phyloP scores from a whole-genome alignment of 2,797 vertebrate genomes.

The Esox masquinongy region DNA sequence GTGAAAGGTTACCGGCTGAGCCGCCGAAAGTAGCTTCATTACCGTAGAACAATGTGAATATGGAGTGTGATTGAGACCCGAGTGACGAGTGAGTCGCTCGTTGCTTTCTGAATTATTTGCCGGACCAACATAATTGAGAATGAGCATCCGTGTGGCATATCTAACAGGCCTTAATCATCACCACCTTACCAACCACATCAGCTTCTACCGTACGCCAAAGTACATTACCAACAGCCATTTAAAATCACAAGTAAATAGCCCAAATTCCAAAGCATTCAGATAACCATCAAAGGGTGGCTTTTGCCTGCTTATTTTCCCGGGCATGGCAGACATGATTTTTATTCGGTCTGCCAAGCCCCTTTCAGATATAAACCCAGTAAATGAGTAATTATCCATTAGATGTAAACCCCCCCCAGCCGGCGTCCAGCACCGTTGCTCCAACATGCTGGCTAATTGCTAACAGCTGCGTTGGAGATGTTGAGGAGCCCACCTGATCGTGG shows the following conservation, averaged over 20 bases:
- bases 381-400: slow-evolving; percentile 13
- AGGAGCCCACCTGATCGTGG: slow-evolving; percentile 88
- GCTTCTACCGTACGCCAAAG: background rate
- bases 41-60: background rate
- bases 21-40: background rate
- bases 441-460: slow-evolving; percentile 47
- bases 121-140: background rate
- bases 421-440: slow-evolving; percentile 58
- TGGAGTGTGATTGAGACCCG: background rate
- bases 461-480: slow-evolving; percentile 64
- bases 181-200: background rate
- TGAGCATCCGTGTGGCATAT: background rate
- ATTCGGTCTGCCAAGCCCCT: background rate
- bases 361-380: background rate
- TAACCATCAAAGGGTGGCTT: background rate
- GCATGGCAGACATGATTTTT: background rate
- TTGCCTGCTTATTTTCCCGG: background rate
- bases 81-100: background rate
- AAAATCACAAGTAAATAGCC: background rate
- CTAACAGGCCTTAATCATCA: background rate
- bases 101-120: background rate
- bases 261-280: background rate
- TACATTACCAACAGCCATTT: background rate
- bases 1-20: background rate
- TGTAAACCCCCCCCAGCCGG: slow-evolving; percentile 37